Evolutionary conservation across 2,797 vertebrate genomes (phyloP), one percentile per base, ranked within the genome.

Genomic region (Syngnathus acus): DNA sequence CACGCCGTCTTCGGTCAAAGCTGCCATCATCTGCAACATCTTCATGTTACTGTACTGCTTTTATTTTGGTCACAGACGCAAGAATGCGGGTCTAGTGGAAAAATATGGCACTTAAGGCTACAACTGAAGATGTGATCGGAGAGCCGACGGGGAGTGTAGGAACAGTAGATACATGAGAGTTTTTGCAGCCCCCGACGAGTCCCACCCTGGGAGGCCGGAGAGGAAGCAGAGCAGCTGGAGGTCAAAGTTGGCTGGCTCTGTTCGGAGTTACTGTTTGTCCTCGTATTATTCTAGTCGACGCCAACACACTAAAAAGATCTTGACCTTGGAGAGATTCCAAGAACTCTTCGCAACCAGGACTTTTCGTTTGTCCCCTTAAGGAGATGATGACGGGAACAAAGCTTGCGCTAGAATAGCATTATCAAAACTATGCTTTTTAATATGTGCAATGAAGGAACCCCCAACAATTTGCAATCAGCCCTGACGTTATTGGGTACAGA

Each of bases 211-310:
- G 70, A 80, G 84, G 66, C 42, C 54, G 76, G 67, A 85, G 76
- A 87, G 88, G 87, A 90, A 89, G 73, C 82, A 40, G 45, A 66
- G 64, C 79, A 84, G 86, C 88, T 86, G 83, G 79, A 78, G 84
- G 85, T 88, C 85, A 84, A 53, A 71, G 72, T 66, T 76, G 50
- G 64, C 40, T 69, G 71, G 78, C 81, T 85, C 72, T 75, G 79
- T 74, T 87, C 84, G 79, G 78, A 73, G 72, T 77, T 76, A 62
- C 54, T 69, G 59, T 79, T 84, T 71, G 68, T 81, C 74, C 72
- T 84, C 6, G 26, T 38, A 78, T 84, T 86, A 77, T 85, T 84
- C 72, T 72, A 71, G 8, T 65, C 73, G 64, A 66, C 65, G 62
- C 70, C 82, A 80, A 75, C 72, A 80, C 72, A 76, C 58, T 79